Base-by-base conservation (phyloP, 2,888 invertebrate genomes). In the Cyclophora albipunctata region DNA sequence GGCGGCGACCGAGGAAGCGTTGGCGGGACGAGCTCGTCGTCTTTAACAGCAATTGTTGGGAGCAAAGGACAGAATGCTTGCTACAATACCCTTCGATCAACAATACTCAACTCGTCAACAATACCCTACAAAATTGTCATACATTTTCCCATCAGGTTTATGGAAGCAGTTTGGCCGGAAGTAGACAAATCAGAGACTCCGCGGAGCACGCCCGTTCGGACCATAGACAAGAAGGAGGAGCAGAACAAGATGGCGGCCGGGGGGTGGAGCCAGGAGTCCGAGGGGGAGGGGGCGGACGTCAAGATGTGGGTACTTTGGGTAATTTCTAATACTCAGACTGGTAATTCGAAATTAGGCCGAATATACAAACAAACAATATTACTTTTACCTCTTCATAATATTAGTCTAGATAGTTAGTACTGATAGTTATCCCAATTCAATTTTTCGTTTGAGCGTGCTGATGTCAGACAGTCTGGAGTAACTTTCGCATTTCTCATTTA, bases 121-220 rank as follows among this genome's bases (percentile, higher is more conserved):
- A 20, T 20, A 20, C 20, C 20, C 20, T 20, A 20, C 20, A 20
- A 20, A 20, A 20, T 20, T 20, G 20, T 20, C 1, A 20, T 20
- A 20, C 20, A 20, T 20, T 20, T 20, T 20, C 20, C 6, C 34
- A 20, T 0, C 42, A 85, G 87, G 48, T 89, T 89, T 53, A 88
- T 89, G 87, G 74, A 86, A 58, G 84, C 88, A 0, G 87, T 89
- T 0, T 81, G 85, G 80, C 82, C 86, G 0, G 85, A 85, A 6
- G 75, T 65, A 0, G 76, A 75, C 0, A 78, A 77, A 34, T 53
- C 70, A 0, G 76, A 66, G 3, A 67, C 69, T 0, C 67, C 77
- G 0, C 66, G 72, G 3, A 72, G 73, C 45, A 74, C 76, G 7
- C 61, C 60, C 2, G 51, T 62, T 7, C 60, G 63, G 3, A 47